These are phyloP conservation scores for Drosophila eohydei DNA, from an alignment of 2,888 invertebrate species.

Conservation along the genomic window DNA sequence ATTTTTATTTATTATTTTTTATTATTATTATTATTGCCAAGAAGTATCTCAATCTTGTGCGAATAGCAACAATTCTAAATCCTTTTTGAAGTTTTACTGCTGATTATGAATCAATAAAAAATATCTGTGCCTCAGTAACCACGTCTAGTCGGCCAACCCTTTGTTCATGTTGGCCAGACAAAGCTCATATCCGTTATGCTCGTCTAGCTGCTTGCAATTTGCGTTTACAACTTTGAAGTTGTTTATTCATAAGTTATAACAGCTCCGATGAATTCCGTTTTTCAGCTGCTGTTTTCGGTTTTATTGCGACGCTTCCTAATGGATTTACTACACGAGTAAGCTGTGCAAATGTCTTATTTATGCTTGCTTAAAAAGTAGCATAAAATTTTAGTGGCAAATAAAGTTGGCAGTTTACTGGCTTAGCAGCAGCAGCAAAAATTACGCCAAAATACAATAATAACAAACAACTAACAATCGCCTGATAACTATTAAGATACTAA, in stretches of 20 bases:
- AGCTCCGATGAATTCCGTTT: slow-evolving; percentile 14
- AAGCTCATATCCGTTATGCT: too few relatives aligned
- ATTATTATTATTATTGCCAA: too few relatives aligned
- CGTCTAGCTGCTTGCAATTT: slow-evolving; percentile 53
- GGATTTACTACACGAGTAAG: slow-evolving; percentile 16
- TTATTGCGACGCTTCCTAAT: slow-evolving; percentile 22
- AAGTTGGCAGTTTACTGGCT: slow-evolving; percentile 43
- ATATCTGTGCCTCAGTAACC: too few relatives aligned
- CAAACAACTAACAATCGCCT: slow-evolving; percentile 60
- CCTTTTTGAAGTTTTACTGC: too few relatives aligned
- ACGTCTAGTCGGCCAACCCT: slow-evolving; percentile 23
- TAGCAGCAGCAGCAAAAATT: slow-evolving; percentile 28
- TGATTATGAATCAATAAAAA: background rate
- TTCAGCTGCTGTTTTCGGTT: background rate
- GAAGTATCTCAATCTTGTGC: too few relatives aligned
- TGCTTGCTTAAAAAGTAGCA: slow-evolving; percentile 62
- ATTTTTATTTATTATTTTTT: too few relatives aligned
- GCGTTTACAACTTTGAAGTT: slow-evolving; percentile 41
- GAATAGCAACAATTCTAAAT: too few relatives aligned
- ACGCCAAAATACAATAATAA: slow-evolving; percentile 12
- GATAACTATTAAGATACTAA: slow-evolving; percentile 78
- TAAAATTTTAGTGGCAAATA: slow-evolving; percentile 70
- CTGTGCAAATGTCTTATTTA: slow-evolving; percentile 73
- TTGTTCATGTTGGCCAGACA: background rate
- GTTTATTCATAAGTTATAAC: slow-evolving; percentile 61